Conservation (phyloP, 2,113 vertebrate genomes). For the Pseudorectes ferrugineus region DNA sequence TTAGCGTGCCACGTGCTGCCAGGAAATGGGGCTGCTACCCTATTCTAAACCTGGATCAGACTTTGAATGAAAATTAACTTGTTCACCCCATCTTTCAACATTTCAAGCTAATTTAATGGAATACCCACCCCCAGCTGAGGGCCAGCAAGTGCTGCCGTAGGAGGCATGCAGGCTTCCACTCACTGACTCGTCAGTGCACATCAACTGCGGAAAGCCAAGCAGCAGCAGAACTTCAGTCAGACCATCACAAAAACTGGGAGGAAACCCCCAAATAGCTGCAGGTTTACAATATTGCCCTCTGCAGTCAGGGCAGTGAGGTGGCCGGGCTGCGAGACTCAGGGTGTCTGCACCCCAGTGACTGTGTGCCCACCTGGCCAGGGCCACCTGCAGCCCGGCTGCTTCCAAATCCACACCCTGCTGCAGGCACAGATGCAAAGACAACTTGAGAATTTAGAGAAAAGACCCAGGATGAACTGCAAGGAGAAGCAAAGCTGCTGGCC, state of each 20-base stretch:
- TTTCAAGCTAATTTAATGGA: background rate
- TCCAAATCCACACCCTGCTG: background rate
- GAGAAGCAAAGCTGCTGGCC: background rate
- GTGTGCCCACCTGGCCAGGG: rapidly evolving
- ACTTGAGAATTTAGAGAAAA: background rate
- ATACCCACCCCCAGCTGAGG: rapidly evolving
- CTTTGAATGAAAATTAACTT: background rate
- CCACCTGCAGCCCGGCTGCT: background rate
- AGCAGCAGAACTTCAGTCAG: background rate
- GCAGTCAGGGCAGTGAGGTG: rapidly evolving
- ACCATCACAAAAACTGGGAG: background rate
- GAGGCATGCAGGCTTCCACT: background rate
- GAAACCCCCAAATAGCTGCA: rapidly evolving
- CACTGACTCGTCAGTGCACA: rapidly evolving
- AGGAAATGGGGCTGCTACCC: background rate
- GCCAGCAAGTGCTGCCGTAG: rapidly evolving
- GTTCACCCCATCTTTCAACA: background rate
- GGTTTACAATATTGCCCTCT: background rate
- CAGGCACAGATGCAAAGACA: background rate
- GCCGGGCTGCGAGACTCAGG: rapidly evolving
- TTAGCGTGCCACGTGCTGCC: background rate
- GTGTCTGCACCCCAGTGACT: background rate
- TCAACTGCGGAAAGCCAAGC: rapidly evolving
- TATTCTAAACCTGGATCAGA: background rate
- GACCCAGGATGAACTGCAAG: background rate